A percentile compares a stretch with the other conserved stretches of the same genome.
Conservation (phyloP, 1,140 invertebrate species). For the Lanistes nyassanus region DNA sequence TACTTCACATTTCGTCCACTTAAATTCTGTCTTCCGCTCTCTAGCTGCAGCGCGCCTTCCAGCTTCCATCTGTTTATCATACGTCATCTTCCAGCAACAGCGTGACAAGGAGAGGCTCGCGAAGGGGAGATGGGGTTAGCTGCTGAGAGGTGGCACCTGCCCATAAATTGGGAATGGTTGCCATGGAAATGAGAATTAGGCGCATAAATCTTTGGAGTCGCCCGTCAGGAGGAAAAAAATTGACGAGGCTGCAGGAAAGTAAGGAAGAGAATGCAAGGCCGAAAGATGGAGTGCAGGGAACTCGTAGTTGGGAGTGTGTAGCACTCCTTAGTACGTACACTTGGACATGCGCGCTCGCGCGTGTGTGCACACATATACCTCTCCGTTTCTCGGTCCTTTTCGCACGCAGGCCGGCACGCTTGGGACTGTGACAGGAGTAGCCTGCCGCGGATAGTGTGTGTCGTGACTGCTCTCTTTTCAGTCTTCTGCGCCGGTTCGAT, state of each 20-base stretch:
- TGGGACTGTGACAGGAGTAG: too few relatives aligned
- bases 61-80: background rate
- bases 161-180: constrained; percentile 5
- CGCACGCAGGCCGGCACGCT: too few relatives aligned
- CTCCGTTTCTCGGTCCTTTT: too few relatives aligned
- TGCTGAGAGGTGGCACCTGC: background rate
- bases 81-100: background rate
- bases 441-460: too few relatives aligned
- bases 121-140: background rate
- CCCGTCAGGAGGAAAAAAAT: constrained; percentile 6
- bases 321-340: background rate
- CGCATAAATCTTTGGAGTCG: background rate
- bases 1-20: background rate
- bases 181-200: constrained; percentile 7
- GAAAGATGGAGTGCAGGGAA: background rate
- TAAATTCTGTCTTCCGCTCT: background rate
- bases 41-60: background rate
- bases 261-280: background rate
- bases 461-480: too few relatives aligned
- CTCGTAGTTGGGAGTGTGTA: background rate
- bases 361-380: too few relatives aligned
- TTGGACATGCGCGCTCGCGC: background rate
- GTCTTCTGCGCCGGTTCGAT: too few relatives aligned
- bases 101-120: background rate
- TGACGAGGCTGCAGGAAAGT: background rate